A percentile compares a stretch with the other conserved stretches of the same genome.
These are phyloP conservation scores for Oriolus oriolus DNA, from an alignment of 2,113 vertebrate genomes.

Conservation along the genomic window DNA sequence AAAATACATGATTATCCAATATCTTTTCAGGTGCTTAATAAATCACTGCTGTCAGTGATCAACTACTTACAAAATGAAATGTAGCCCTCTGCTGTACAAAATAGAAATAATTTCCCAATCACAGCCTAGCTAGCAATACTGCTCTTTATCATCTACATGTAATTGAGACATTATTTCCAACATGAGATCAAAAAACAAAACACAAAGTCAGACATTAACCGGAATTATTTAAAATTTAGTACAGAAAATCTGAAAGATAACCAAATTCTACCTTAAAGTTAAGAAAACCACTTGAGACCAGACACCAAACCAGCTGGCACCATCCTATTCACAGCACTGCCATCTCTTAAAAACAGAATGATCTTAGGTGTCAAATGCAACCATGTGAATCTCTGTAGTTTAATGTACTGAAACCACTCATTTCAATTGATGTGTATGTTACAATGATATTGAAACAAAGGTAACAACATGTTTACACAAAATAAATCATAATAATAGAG, in stretches of 20 bases:
- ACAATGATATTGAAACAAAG: background rate
- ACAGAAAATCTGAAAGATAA: background rate
- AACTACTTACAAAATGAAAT: slow-evolving; percentile 2
- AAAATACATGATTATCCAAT: background rate
- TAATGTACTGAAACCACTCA: background rate
- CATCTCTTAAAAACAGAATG: background rate
- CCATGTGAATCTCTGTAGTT: background rate
- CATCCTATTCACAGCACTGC: background rate
- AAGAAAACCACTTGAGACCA: background rate
- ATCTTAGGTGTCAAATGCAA: background rate
- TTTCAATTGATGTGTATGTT: background rate
- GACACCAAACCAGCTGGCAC: background rate
- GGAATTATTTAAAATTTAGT: background rate
- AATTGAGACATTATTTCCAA: background rate
- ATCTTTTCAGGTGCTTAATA: background rate
- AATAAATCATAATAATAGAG: background rate
- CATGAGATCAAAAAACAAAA: background rate
- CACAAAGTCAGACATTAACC: background rate
- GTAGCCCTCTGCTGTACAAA: slow-evolving; percentile 52
- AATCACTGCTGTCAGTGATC: background rate
- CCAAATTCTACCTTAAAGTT: background rate
- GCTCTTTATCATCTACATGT: background rate
- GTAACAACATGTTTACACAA: background rate
- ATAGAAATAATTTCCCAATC: background rate
- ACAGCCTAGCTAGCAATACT: background rate